Base-by-base conservation (phyloP, 2,797 vertebrate genomes). In the Todus mexicanus region DNA sequence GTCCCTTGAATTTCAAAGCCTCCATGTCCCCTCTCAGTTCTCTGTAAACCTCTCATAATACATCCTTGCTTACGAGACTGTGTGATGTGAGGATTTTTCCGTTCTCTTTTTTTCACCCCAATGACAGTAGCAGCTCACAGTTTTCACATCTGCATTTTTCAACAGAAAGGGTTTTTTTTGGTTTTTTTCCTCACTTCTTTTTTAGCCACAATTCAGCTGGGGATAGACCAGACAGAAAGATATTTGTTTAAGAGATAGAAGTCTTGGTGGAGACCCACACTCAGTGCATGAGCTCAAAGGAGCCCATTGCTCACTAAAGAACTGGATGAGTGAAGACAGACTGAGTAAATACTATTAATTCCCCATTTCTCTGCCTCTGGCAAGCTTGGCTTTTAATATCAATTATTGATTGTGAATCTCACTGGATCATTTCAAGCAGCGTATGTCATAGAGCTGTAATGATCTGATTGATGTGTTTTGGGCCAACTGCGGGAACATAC, bases 281-380 rank as follows among this genome's bases (percentile, higher is more conserved):
- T 87, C 15, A 70, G 68, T 33, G 27, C 29, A 25, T 47, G 54
- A 88, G 45, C 76, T 20, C 60, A 63, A 87, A 78, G 40, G 13
- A 87, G 26, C 47, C 56, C 1, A 0, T 74, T 94, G 75, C 73
- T 73, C 37, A 15, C 64, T 48, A 26, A 29, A 83, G n/a, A 82
- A 83, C 27, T 81, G 57, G 37, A 83, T 72, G 47, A 72, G 38
- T 76, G 64, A 71, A 90, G 57, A 77, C 15, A n/a, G 33, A 31
- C 64, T 93, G 77, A 76, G 93, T 75, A 86, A 86, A 92, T 84
- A 77, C 25, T 77, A 56, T 79, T 35, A 84, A 79, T 79, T 91
- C 37, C 29, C 31, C 18, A 27, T 83, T 87, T 90, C 14, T 80
- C 29, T 87, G 78, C 50, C 12, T 1, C 47, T 72, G 59, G 51